Percentiles rank a stretch among this genome's conserved stretches.
Evolutionary conservation across 2,113 vertebrate species (phyloP).

Genomic region (Sander lucioperca): DNA sequence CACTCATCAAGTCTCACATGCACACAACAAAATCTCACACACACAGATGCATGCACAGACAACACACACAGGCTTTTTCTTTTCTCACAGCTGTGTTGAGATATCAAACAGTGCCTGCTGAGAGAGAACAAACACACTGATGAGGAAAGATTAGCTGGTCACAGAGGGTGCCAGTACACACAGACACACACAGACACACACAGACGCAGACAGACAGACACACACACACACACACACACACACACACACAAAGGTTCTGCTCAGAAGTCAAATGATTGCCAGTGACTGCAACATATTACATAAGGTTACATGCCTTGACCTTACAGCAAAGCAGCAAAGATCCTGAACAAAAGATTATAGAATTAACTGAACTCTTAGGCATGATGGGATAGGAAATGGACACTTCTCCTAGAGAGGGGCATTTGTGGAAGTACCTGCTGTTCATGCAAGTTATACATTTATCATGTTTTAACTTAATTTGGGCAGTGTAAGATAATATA

Average conservation of each 20-base stretch:
- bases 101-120: conserved; percentile 73
- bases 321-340: conserved; percentile 14
- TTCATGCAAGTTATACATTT: neutral
- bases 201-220: neutral
- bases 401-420: neutral
- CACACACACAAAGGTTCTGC: conserved; percentile 22
- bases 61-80: conserved; percentile 39
- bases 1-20: conserved; percentile 28
- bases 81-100: conserved; percentile 73
- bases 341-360: conserved; percentile 10
- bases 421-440: neutral
- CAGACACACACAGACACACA: conserved; percentile 17
- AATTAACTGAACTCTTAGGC: conserved; percentile 11
- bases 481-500: neutral
- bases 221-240: conserved; percentile 5
- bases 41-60: neutral
- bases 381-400: conserved; percentile 17
- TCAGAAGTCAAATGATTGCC: conserved; percentile 46
- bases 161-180: conserved; percentile 39
- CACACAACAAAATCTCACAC: conserved; percentile 21
- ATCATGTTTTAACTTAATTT: neutral
- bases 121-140: conserved; percentile 75
- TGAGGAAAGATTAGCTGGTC: conserved; percentile 74
- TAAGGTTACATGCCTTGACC: conserved; percentile 36
- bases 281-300: conserved; percentile 45